A percentile compares a stretch with the other conserved stretches of the same genome.
Conservation (phyloP, 2,113 vertebrate species). For the Ceyx cyanopectus region DNA sequence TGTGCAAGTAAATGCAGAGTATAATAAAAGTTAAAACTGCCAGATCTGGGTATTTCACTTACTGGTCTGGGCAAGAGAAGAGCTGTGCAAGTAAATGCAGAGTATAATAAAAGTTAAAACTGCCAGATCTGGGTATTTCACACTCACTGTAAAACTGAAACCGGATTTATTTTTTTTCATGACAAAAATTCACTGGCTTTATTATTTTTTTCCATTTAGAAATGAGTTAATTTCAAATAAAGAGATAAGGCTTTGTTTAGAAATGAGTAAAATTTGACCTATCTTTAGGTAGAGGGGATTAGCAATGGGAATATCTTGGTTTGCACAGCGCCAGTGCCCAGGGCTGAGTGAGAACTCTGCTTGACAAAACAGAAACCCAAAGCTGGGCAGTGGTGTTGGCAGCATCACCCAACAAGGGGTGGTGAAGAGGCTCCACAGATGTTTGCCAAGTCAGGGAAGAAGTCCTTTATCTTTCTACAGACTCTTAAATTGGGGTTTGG, state of each 20-base stretch:
- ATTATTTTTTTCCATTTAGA: constrained; percentile 15
- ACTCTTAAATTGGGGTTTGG: neutral
- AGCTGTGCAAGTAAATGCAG: neutral
- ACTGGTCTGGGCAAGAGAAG: neutral
- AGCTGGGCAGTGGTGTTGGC: neutral
- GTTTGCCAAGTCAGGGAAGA: neutral
- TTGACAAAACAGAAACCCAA: neutral
- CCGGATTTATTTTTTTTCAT: neutral
- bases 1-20: neutral
- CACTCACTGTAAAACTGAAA: constrained; percentile 38
- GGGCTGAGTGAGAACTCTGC: neutral
- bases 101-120: constrained; percentile 45
- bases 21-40: constrained; percentile 47
- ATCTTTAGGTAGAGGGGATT: constrained; percentile 5
- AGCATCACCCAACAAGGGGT: neutral
- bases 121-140: neutral
- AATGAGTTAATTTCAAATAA: constrained; percentile 4
- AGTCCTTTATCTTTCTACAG: neutral
- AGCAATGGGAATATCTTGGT: neutral
- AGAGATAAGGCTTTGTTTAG: neutral
- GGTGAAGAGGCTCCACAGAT: neutral
- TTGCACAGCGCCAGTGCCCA: neutral
- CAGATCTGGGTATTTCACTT: constrained; percentile 13
- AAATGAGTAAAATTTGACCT: constrained; percentile 22
- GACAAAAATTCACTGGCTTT: neutral